Percentiles rank a stretch among this genome's conserved stretches.
These are phyloP conservation scores for Temnopleurus reevesii DNA, from an alignment of 53 echinoderm and acorn worm genomes.

Conservation along the genomic window DNA sequence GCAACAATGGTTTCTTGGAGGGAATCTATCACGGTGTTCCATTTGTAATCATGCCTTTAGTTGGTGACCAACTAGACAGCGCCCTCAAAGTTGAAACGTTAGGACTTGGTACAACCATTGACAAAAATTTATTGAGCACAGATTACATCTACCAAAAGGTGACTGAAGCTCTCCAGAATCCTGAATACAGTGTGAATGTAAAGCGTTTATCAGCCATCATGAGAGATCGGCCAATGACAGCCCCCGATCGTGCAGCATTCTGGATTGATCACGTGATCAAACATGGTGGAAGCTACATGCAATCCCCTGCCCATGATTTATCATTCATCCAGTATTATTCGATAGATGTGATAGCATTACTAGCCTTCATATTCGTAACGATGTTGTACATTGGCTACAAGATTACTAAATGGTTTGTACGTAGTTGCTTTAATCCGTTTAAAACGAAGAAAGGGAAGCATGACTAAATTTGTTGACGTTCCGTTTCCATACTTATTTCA, in stretches of 20 bases:
- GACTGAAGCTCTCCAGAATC: slow-evolving; percentile 3
- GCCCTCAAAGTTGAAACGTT: background rate
- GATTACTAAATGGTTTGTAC: too few species aligned
- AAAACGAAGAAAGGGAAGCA: too few species aligned
- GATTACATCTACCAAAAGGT: slow-evolving; percentile 9
- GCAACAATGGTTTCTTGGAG: slow-evolving; percentile 9
- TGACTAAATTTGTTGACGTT: too few species aligned
- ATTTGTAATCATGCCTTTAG: background rate
- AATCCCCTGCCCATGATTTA: background rate
- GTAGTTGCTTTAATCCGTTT: too few species aligned
- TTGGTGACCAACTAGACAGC: background rate
- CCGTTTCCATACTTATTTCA: too few species aligned
- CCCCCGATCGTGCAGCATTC: background rate
- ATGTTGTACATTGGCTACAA: too few species aligned
- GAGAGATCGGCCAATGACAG: slow-evolving; percentile 25
- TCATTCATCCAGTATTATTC: background rate
- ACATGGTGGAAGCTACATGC: background rate
- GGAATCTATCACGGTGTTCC: background rate
- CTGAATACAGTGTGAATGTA: background rate
- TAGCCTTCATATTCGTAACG: too few species aligned
- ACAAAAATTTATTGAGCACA: background rate
- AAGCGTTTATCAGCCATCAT: slow-evolving; percentile 31
- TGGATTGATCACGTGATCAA: slow-evolving; percentile 43
- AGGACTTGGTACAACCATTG: background rate
- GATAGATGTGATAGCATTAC: slow-evolving; percentile 16